Conservation (phyloP, 2,888 invertebrate species). For the Temnothorax ravouxi region DNA sequence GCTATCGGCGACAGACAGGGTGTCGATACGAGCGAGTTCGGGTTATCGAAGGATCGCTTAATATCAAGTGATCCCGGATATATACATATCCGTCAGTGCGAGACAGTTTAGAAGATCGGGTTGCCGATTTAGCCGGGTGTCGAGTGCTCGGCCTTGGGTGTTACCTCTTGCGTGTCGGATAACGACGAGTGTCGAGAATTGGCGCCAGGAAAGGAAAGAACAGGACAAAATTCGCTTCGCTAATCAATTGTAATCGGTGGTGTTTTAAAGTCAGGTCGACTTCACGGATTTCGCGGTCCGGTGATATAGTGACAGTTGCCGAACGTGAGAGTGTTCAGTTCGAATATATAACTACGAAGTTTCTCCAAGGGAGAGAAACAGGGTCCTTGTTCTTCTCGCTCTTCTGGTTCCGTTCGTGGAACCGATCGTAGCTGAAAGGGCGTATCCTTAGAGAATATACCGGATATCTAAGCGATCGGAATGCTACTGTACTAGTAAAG, state of each 20-base stretch:
- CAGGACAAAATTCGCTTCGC: conserved; percentile 24
- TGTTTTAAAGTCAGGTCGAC: conserved; percentile 36
- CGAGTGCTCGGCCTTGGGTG: conserved; percentile 35
- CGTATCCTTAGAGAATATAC: conserved; percentile 66
- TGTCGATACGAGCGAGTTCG: conserved; percentile 8
- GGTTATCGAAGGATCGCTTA: neutral
- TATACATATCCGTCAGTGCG: conserved; percentile 34
- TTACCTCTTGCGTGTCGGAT: conserved; percentile 18
- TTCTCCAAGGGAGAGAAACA: neutral
- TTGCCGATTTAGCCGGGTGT: neutral
- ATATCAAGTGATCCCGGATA: conserved; percentile 17
- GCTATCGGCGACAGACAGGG: conserved; percentile 12
- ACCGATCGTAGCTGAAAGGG: conserved; percentile 56
- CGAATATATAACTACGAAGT: conserved; percentile 45
- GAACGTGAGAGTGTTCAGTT: conserved; percentile 74
- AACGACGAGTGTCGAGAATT: conserved; percentile 15
- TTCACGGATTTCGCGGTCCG: conserved; percentile 57
- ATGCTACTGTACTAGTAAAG: conserved; percentile 81
- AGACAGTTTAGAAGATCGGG: conserved; percentile 23
- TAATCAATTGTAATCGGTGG: conserved; percentile 64
- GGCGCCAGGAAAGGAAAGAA: neutral
- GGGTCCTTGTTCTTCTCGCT: conserved; percentile 56
- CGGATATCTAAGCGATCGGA: conserved; percentile 75
- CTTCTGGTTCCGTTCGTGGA: conserved; percentile 45
- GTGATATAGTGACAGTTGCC: conserved; percentile 74